These are phyloP conservation scores for Aphaenogaster ashmeadi DNA, from an alignment of 1,140 invertebrate species.

Conservation along the genomic window DNA sequence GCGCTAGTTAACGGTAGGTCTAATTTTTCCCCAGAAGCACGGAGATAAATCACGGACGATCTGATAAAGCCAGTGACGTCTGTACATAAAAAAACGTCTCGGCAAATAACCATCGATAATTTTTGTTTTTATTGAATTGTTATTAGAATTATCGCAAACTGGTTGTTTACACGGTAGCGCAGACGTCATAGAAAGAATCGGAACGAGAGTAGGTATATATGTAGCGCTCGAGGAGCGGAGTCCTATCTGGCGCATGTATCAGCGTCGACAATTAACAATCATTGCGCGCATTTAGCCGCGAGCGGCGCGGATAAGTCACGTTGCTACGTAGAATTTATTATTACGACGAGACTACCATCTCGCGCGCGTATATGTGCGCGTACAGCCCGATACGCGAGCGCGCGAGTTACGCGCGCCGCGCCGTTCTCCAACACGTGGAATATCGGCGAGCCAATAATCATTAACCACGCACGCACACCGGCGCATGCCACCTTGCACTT, in stretches of 20 bases:
- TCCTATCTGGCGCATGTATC: slow-evolving; percentile 74
- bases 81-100: background rate
- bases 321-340: slow-evolving; percentile 84
- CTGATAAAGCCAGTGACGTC: background rate
- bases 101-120: background rate
- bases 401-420: slow-evolving; percentile 39
- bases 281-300: slow-evolving; percentile 77
- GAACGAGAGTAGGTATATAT: background rate
- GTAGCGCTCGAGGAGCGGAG: slow-evolving; percentile 39
- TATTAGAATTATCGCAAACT: slow-evolving; percentile 56
- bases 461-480: slow-evolving; percentile 77
- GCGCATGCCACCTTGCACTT: slow-evolving; percentile 77
- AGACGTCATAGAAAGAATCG: slow-evolving; percentile 49
- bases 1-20: background rate
- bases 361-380: slow-evolving; percentile 12
- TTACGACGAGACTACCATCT: slow-evolving; percentile 68
- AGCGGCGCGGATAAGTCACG: slow-evolving; percentile 82
- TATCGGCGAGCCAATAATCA: slow-evolving; percentile 84
- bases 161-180: slow-evolving; percentile 54
- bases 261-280: slow-evolving; percentile 82
- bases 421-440: slow-evolving; percentile 50
- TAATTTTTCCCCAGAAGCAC: background rate
- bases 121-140: slow-evolving; percentile 22
- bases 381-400: slow-evolving; percentile 4
- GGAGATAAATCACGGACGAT: background rate